These are phyloP conservation scores for Oncopodura yosiiana DNA, from an alignment of 1,140 invertebrate genomes.

Conservation along the genomic window DNA sequence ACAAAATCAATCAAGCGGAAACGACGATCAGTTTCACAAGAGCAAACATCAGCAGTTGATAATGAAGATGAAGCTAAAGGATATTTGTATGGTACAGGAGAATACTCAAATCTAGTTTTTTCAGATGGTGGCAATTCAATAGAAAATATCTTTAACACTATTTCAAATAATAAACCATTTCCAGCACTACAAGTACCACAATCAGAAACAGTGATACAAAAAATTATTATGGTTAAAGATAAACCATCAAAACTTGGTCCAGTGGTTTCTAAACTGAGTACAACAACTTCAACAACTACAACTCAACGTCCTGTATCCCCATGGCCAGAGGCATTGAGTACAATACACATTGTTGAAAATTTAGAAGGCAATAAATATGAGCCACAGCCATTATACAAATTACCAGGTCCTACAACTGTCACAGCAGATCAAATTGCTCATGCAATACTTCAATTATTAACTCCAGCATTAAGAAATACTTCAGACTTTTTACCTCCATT, in stretches of 20 bases:
- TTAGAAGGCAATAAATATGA: no score
- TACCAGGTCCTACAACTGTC: no score
- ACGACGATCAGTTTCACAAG: no score
- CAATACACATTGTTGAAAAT: no score
- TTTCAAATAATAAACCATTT: neutral
- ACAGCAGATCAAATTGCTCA: slow-evolving; percentile 26
- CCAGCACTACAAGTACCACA: neutral
- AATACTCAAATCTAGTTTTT: neutral
- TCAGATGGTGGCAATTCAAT: neutral
- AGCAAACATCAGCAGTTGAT: no score
- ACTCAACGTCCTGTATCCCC: no score
- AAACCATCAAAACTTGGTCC: neutral
- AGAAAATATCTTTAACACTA: slow-evolving; percentile 1
- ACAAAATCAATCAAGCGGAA: no score
- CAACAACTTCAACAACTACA: neutral
- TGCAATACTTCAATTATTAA: slow-evolving; percentile 23
- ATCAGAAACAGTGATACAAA: slow-evolving; percentile 13
- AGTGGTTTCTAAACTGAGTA: neutral
- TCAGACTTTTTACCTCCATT: neutral
- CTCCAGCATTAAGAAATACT: neutral
- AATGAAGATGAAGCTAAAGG: no score
- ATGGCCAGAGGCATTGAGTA: no score
- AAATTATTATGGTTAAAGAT: slow-evolving; percentile 19
- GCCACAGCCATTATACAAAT: no score
- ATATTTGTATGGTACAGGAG: neutral